Percentiles rank a stretch among this genome's conserved stretches.
Conservation (phyloP, 2,888 invertebrate genomes). For the Sialis fuliginosa region DNA sequence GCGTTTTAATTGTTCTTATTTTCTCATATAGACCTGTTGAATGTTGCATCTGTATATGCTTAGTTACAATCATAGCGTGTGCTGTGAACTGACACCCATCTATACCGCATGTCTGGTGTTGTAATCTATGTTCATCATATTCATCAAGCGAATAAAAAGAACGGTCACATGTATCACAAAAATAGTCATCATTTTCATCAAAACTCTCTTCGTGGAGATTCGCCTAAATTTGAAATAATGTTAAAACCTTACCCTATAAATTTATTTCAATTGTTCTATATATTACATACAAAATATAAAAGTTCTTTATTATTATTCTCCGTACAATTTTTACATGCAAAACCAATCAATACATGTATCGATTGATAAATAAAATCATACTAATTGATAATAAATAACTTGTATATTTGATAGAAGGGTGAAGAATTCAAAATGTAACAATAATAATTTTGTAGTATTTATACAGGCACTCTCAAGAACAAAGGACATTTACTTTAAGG, state of each 20-base stretch:
- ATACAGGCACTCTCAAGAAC: not conserved
- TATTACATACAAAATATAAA: no score
- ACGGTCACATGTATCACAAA: conserved; percentile 70
- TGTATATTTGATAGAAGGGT: no score
- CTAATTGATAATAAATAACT: no score
- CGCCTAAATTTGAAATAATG: no score
- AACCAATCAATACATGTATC: no score
- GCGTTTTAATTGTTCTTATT: conserved; percentile 54
- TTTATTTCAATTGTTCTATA: no score
- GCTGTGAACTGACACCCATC: conserved; percentile 68
- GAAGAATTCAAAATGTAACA: no score
- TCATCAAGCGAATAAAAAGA: conserved; percentile 41
- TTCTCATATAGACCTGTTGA: conserved; percentile 63
- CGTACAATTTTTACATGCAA: no score
- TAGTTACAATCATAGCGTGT: conserved; percentile 58
- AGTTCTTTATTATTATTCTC: no score
- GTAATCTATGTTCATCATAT: conserved; percentile 46
- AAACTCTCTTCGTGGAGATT: conserved; percentile 9
- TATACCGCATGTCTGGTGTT: conserved; percentile 63
- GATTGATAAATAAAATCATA: no score
- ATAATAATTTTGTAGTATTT: no score
- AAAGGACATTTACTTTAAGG: not conserved
- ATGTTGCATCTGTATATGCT: conserved; percentile 72
- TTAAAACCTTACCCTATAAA: no score
- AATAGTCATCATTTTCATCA: conserved; percentile 22